These are phyloP conservation scores for Podarcis cretensis DNA, from an alignment of 2,113 vertebrate species.

Conservation along the genomic window DNA sequence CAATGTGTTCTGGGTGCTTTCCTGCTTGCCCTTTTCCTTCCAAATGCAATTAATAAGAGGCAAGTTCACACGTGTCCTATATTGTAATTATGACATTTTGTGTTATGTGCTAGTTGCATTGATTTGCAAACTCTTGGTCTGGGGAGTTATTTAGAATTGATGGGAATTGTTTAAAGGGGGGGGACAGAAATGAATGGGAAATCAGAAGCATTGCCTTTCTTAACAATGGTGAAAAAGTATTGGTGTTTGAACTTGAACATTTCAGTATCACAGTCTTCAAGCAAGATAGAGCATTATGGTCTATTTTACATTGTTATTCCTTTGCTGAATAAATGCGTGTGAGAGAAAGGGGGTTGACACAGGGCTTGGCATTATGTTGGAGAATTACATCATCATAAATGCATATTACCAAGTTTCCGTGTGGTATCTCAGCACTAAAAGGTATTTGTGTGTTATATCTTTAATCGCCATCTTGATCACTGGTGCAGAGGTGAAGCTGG, in stretches of 20 bases:
- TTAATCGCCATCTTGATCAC: no score
- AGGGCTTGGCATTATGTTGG: not conserved
- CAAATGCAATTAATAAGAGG: constrained; percentile 5
- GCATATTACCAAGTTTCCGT: not conserved
- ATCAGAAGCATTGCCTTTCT: not conserved
- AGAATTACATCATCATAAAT: not conserved
- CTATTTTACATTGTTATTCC: not conserved
- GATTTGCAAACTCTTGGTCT: constrained; percentile 9
- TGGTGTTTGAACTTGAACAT: not conserved
- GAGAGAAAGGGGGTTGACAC: not conserved
- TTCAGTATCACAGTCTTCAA: not conserved
- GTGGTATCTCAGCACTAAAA: not conserved
- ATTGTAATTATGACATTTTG: constrained; percentile 27
- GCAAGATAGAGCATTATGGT: no score
- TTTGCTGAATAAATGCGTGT: not conserved
- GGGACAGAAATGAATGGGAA: not conserved
- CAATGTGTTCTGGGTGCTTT: not conserved
- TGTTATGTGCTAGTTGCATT: constrained; percentile 10
- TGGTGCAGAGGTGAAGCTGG: not conserved
- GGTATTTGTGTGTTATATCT: no score
- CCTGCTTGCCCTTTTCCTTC: not conserved
- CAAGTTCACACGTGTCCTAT: not conserved
- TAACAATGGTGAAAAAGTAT: not conserved
- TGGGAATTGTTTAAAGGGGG: constrained; percentile 19
- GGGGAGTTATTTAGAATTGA: constrained; percentile 29